Evolutionary conservation across 2,113 vertebrate genomes (phyloP).

Genomic region (Chitala chitala): DNA sequence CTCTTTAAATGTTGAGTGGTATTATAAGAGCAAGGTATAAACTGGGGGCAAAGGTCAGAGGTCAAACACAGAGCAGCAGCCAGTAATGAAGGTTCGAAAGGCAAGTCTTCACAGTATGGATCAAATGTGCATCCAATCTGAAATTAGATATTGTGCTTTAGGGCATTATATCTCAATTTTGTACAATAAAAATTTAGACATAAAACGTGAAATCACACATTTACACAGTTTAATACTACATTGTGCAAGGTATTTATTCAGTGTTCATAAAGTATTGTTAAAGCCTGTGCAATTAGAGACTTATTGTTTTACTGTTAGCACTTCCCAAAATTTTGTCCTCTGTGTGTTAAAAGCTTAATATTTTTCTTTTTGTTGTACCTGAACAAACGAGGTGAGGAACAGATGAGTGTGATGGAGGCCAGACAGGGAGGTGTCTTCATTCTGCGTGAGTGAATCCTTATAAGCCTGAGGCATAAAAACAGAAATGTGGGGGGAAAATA

Average conservation of each 20-base stretch:
- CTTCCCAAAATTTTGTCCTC: too few species aligned
- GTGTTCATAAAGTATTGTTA: too few species aligned
- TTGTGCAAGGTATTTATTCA: too few species aligned
- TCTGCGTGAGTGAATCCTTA: slow-evolving; percentile 37
- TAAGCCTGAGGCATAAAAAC: slow-evolving; percentile 53
- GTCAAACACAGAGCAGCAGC: slow-evolving; percentile 54
- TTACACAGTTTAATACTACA: too few species aligned
- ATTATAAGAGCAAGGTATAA: slow-evolving; percentile 45
- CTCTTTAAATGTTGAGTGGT: slow-evolving; percentile 30
- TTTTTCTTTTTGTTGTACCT: slow-evolving; percentile 45
- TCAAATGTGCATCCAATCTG: slow-evolving; percentile 59
- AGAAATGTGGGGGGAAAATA: not conserved
- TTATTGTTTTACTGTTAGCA: too few species aligned
- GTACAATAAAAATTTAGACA: too few species aligned
- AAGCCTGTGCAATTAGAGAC: too few species aligned
- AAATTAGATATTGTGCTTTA: too few species aligned
- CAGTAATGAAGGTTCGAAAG: slow-evolving; percentile 60
- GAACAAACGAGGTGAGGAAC: slow-evolving; percentile 59
- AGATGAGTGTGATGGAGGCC: slow-evolving; percentile 52
- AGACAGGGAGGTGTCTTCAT: slow-evolving; percentile 52
- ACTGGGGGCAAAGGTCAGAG: slow-evolving; percentile 50
- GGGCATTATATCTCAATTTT: too few species aligned
- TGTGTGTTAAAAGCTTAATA: not conserved
- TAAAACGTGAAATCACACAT: too few species aligned
- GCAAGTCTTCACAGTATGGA: slow-evolving; percentile 48